Evolutionary conservation across 2,888 invertebrate species (phyloP).

Genomic region (Volucella bombylans): DNA sequence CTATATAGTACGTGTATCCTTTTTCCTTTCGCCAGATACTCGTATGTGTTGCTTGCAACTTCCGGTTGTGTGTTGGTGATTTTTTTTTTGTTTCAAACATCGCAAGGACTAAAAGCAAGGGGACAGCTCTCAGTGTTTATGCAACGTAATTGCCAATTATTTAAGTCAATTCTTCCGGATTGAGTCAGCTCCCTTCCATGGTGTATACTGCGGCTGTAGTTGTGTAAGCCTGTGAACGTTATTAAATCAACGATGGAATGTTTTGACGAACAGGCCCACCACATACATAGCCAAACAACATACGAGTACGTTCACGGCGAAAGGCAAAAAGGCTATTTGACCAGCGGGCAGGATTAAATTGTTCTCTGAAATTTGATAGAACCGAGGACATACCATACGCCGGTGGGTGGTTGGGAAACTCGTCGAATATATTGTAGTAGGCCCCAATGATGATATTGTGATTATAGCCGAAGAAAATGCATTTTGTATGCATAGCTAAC

Average conservation of each 20-base stretch:
- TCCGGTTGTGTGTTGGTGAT: slow-evolving; percentile 13
- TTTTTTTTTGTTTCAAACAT: background rate
- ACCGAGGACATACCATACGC: slow-evolving; percentile 6
- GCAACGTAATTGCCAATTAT: slow-evolving; percentile 65
- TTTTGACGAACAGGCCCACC: background rate
- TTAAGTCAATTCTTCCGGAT: slow-evolving; percentile 65
- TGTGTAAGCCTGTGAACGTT: slow-evolving; percentile 29
- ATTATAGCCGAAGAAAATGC: slow-evolving; percentile 14
- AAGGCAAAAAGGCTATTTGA: slow-evolving; percentile 2
- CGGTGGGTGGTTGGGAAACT: slow-evolving; percentile 29
- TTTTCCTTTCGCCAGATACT: background rate
- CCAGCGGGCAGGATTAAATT: slow-evolving; percentile 52
- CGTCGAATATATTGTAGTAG: no score
- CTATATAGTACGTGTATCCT: background rate
- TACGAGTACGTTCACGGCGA: background rate
- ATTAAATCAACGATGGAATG: slow-evolving; percentile 54
- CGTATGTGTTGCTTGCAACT: slow-evolving; percentile 33
- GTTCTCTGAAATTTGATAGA: slow-evolving; percentile 32
- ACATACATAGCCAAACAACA: no score
- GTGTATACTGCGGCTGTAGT: slow-evolving; percentile 5
- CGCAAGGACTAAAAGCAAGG: slow-evolving; percentile 11
- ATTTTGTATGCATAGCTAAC: slow-evolving; percentile 14
- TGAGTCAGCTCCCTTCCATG: slow-evolving; percentile 21
- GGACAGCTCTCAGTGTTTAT: slow-evolving; percentile 58
- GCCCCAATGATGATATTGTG: slow-evolving; percentile 21